A percentile compares a stretch with the other conserved stretches of the same genome.
phyloP scores from a whole-genome alignment of 1,140 invertebrate genomes.

The Centruroides sculpturatus region DNA sequence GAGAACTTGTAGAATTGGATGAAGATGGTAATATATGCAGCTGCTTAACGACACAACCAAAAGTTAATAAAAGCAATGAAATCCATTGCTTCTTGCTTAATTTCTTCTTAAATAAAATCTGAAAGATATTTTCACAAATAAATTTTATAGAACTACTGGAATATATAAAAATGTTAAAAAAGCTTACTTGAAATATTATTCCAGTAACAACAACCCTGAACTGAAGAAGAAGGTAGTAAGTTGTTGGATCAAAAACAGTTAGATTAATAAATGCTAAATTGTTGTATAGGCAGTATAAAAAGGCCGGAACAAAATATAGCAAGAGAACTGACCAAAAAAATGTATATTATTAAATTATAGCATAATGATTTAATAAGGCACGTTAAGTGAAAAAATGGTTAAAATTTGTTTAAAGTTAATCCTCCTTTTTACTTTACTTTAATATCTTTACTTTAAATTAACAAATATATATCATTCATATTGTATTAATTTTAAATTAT shows the following conservation, averaged over 20 bases:
- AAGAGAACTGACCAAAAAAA: slow-evolving; percentile 43
- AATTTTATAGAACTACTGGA: neutral
- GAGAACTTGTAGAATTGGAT: too few species aligned
- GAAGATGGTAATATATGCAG: slow-evolving; percentile 41
- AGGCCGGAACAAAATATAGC: slow-evolving; percentile 80
- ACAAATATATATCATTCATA: too few species aligned
- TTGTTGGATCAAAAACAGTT: slow-evolving; percentile 80
- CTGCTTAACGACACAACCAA: slow-evolving; percentile 86
- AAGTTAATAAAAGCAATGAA: slow-evolving; percentile 66
- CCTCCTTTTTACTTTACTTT: too few species aligned
- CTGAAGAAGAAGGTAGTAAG: slow-evolving; percentile 85
- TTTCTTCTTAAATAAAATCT: slow-evolving; percentile 74
- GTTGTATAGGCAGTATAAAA: slow-evolving; percentile 88
- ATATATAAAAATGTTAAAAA: slow-evolving; percentile 4
- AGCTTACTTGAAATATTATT: slow-evolving; percentile 70
- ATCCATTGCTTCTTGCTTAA: slow-evolving; percentile 74
- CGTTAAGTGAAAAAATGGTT: too few species aligned
- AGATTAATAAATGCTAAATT: slow-evolving; percentile 87
- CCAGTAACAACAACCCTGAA: slow-evolving; percentile 83
- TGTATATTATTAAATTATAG: too few species aligned
- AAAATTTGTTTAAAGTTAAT: too few species aligned
- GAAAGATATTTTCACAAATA: slow-evolving; percentile 13
- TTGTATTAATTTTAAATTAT: too few species aligned
- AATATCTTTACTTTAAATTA: too few species aligned
- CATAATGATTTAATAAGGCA: too few species aligned